Percentiles rank a stretch among this genome's conserved stretches.
Conservation (phyloP, 2,888 invertebrate genomes). For the Allacma fusca region DNA sequence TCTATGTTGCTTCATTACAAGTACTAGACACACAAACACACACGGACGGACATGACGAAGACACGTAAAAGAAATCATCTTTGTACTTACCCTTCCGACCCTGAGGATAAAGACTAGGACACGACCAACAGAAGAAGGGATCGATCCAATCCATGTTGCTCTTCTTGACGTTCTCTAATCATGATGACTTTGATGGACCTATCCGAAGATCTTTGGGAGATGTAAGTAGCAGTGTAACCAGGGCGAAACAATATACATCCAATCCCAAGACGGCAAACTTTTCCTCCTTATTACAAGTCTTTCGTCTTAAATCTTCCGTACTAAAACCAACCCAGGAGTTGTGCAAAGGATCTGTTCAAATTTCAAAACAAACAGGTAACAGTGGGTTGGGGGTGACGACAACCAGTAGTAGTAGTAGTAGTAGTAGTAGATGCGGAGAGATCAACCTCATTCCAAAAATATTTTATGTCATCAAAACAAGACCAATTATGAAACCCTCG, state of each 20-base stretch:
- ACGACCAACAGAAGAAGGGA: constrained; percentile 31
- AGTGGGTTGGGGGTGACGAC: background rate
- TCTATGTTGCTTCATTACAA: no score
- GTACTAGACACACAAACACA: no score
- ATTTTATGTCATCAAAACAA: no score
- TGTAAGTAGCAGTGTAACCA: constrained; percentile 7
- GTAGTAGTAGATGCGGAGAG: no score
- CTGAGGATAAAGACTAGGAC: constrained; percentile 34
- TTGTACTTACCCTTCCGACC: constrained; percentile 26
- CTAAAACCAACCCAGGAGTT: background rate
- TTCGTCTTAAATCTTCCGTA: background rate
- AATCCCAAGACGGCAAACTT: background rate
- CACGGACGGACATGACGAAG: background rate
- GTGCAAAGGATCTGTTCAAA: no score
- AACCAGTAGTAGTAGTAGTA: no score
- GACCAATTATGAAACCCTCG: no score
- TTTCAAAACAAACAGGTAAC: background rate
- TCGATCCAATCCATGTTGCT: constrained; percentile 30
- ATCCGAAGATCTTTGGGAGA: constrained; percentile 10
- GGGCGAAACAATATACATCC: background rate
- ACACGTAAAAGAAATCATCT: constrained; percentile 9
- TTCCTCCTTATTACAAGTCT: background rate
- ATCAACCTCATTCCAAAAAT: no score
- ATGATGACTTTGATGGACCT: constrained; percentile 35
- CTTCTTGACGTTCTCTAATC: constrained; percentile 20